Percentiles rank a stretch among this genome's conserved stretches.
phyloP scores from a whole-genome alignment of 2,113 vertebrate species.

The Chionodraco myersi region DNA sequence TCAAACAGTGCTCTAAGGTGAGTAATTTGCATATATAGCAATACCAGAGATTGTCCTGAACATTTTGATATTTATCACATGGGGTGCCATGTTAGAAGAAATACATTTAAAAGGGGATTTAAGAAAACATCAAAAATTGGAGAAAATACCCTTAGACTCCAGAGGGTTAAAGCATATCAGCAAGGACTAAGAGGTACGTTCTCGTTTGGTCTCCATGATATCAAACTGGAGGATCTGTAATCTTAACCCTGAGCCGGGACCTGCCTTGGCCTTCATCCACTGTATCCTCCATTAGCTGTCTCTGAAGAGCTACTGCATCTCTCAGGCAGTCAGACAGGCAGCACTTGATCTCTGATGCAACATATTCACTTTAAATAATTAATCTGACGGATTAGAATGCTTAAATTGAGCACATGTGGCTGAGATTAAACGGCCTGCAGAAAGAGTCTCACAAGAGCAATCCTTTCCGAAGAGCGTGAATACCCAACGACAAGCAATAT shows the following conservation, averaged over 20 bases:
- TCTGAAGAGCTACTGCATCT: constrained; percentile 25
- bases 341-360: constrained; percentile 56
- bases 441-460: not conserved
- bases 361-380: constrained; percentile 56
- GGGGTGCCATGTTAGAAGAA: too few species aligned
- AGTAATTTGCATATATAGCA: too few species aligned
- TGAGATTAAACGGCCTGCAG: not conserved
- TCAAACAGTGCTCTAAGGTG: too few species aligned
- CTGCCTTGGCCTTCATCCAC: not conserved
- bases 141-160: too few species aligned
- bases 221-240: constrained; percentile 14
- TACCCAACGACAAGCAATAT: not conserved
- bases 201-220: not conserved
- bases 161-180: constrained; percentile 5
- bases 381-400: constrained; percentile 23
- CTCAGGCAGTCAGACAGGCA: constrained; percentile 31
- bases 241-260: not conserved
- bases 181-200: not conserved
- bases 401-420: constrained; percentile 33
- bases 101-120: too few species aligned
- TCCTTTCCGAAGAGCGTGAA: not conserved
- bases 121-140: too few species aligned
- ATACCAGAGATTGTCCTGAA: too few species aligned
- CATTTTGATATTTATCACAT: too few species aligned
- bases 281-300: constrained; percentile 4